Evolutionary conservation across 2,888 invertebrate genomes (phyloP), one percentile per base, ranked within the genome.

Genomic region (Bellardia bayeri): DNA sequence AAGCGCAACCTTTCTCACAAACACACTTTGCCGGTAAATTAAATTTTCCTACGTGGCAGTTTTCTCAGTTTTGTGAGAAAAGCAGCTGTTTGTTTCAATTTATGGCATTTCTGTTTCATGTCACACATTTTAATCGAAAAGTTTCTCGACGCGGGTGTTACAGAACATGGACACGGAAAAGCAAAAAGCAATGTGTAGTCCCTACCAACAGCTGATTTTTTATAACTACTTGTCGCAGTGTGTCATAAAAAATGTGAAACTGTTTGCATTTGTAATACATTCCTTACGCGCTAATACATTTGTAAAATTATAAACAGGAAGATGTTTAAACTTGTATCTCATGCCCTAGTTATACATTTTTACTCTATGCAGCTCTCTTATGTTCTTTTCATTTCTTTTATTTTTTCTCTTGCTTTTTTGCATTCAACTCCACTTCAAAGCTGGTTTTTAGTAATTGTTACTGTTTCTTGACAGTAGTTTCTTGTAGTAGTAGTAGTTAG

Each of bases 401-500:
- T 30, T 42, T 23, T 30, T 40, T 40, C 40, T 23, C 42, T 80
- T 37, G 45, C 33, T n/a, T 23, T 23, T 23, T 23, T 33, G 5
- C 37, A 54, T 14, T 51, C 9, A 37, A 58, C 33, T 33, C 56
- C 13, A 45, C n/a, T n/a, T 13, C 64, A 68, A 68, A 79, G 66
- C 78, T 79, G 78, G 78, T 79, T 79, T 68, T 64, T 14, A 58
- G 13, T 58, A 68, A 63, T 49, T 64, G 63, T 63, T 58, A 45
- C 11, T 9, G 30, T 61, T 49, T 49, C 64, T 76, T 40, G 40
- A 40, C 40, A 54, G 14, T 9, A 54, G 23, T 23, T 23, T n/a
- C n/a, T n/a, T n/a, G n/a, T n/a, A n/a, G n/a, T n/a, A n/a, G 23
- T 23, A 23, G 1, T 23, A 23, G 23, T 1, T 23, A 23, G 42